Evolutionary conservation across 2,888 invertebrate genomes (phyloP).

Genomic region (Aporophyla nigra): DNA sequence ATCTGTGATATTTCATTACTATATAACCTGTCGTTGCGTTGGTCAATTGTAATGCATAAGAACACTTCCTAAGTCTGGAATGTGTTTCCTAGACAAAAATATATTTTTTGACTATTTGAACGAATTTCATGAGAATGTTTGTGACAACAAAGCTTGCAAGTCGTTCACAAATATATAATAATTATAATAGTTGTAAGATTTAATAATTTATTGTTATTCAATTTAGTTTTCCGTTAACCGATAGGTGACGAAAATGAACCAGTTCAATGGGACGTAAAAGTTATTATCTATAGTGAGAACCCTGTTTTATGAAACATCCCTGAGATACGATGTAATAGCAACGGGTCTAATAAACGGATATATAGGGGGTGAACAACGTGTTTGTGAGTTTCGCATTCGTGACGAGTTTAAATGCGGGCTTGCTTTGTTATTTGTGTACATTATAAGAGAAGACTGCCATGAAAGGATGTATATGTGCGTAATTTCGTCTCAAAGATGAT

Average conservation of each 20-base stretch:
- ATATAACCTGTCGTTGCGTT: slow-evolving; percentile 90
- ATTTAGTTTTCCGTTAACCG: slow-evolving; percentile 89
- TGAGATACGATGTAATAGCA: slow-evolving; percentile 79
- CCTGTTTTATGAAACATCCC: slow-evolving; percentile 80
- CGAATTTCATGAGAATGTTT: slow-evolving; percentile 87
- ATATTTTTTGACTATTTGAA: slow-evolving; percentile 91
- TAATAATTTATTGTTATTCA: slow-evolving; percentile 91
- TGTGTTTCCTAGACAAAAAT: slow-evolving; percentile 89
- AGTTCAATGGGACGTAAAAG: slow-evolving; percentile 90
- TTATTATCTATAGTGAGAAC: slow-evolving; percentile 88
- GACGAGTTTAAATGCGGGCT: slow-evolving; percentile 81
- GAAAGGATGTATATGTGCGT: slow-evolving; percentile 86
- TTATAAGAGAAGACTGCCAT: slow-evolving; percentile 89
- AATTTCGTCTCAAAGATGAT: slow-evolving; percentile 88
- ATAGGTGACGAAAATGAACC: slow-evolving; percentile 90
- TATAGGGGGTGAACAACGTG: slow-evolving; percentile 87
- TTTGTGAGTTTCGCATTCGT: slow-evolving; percentile 83
- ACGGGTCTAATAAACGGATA: slow-evolving; percentile 80
- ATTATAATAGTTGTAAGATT: slow-evolving; percentile 90
- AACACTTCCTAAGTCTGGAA: slow-evolving; percentile 83
- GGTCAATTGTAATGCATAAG: slow-evolving; percentile 90
- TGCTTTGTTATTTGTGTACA: slow-evolving; percentile 89
- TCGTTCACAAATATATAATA: slow-evolving; percentile 88
- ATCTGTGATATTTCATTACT: slow-evolving; percentile 91
- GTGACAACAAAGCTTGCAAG: slow-evolving; percentile 88